A percentile compares a stretch with the other conserved stretches of the same genome.
Evolutionary conservation across 2,888 invertebrate species (phyloP).

Genomic region (Rhodophaea formosa): DNA sequence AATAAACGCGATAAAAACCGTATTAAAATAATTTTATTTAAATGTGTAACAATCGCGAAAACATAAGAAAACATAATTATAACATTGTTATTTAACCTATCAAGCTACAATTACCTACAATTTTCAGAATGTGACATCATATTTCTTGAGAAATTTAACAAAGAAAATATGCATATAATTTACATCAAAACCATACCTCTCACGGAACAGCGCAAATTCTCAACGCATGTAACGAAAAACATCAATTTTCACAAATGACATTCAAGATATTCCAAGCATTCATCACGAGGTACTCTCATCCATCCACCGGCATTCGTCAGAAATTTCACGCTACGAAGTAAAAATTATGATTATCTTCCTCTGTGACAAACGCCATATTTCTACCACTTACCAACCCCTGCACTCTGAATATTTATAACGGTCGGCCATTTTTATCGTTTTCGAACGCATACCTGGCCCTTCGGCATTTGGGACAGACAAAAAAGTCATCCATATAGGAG

Average conservation of each 20-base stretch:
- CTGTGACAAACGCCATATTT: slow-evolving; percentile 66
- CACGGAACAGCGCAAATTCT: background rate
- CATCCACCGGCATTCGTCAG: slow-evolving; percentile 36
- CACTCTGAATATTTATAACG: slow-evolving; percentile 59
- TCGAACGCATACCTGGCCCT: slow-evolving; percentile 26
- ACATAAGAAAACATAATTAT: too few species aligned
- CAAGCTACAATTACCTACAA: too few species aligned
- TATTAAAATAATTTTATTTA: too few species aligned
- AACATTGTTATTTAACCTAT: too few species aligned
- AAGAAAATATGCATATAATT: background rate
- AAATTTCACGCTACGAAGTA: slow-evolving; percentile 47
- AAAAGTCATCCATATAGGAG: slow-evolving; percentile 49
- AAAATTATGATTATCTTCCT: slow-evolving; percentile 69
- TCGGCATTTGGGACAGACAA: slow-evolving; percentile 49
- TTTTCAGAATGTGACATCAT: too few species aligned
- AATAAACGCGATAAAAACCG: too few species aligned
- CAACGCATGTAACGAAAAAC: slow-evolving; percentile 1
- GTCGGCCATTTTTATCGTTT: slow-evolving; percentile 62
- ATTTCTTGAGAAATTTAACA: background rate
- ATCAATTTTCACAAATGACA: slow-evolving; percentile 15
- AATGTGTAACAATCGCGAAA: too few species aligned
- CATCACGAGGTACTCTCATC: slow-evolving; percentile 34
- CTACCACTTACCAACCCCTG: slow-evolving; percentile 55
- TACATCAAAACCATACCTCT: background rate
- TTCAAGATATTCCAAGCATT: slow-evolving; percentile 33